Evolutionary conservation across 1,140 invertebrate species (phyloP).

Genomic region (Scaptomyza graminum): DNA sequence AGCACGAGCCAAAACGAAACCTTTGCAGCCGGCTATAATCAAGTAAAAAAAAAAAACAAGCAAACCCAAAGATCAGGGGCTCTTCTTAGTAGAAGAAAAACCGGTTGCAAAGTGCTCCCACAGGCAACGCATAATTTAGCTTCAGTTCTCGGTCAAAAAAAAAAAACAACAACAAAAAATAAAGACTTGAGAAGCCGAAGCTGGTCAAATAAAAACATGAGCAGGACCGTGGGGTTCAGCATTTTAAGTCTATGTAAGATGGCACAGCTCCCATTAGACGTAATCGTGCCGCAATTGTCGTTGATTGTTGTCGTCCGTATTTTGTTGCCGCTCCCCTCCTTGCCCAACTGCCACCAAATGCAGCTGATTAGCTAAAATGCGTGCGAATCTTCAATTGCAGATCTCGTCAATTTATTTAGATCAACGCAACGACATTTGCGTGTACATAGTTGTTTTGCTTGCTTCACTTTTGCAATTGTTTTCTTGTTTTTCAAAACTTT

Average conservation of each 20-base stretch:
- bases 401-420: slow-evolving; percentile 47
- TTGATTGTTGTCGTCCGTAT: slow-evolving; percentile 69
- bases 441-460: neutral
- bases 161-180: slow-evolving; percentile 22
- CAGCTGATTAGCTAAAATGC: slow-evolving; percentile 61
- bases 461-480: neutral
- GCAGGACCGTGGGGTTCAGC: slow-evolving; percentile 6
- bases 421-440: neutral
- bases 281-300: slow-evolving; percentile 75
- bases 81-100: slow-evolving; percentile 4
- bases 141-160: slow-evolving; percentile 36
- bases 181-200: slow-evolving; percentile 8
- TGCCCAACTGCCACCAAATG: slow-evolving; percentile 39
- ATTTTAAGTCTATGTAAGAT: slow-evolving; percentile 42
- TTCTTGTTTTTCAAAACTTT: neutral
- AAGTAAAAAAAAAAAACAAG: slow-evolving; percentile 4
- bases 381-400: slow-evolving; percentile 59
- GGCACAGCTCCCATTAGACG: slow-evolving; percentile 63
- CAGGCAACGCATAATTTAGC: slow-evolving; percentile 38
- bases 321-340: slow-evolving; percentile 29
- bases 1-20: slow-evolving; percentile 60
- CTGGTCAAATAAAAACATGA: slow-evolving; percentile 8
- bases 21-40: slow-evolving; percentile 54
- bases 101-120: slow-evolving; percentile 43
- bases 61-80: neutral